Evolutionary conservation across 2,888 invertebrate species (phyloP).

Genomic region (Drosophila subsilvestris): DNA sequence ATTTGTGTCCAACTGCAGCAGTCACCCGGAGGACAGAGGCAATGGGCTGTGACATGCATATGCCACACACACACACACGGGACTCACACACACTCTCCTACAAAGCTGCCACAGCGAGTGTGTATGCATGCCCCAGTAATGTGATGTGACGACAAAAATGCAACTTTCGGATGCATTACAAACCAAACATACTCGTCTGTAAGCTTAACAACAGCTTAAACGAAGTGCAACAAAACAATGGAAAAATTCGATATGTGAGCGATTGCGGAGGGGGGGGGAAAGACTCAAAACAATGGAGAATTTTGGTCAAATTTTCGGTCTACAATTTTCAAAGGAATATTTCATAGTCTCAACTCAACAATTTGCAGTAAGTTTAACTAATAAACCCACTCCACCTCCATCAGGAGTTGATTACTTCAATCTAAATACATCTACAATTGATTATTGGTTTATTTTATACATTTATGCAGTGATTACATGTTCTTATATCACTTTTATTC

Average conservation of each 20-base stretch:
- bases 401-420: too few relatives aligned
- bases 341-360: too few relatives aligned
- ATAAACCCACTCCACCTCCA: too few relatives aligned
- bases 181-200: conserved; percentile 43
- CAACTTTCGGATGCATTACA: conserved; percentile 54
- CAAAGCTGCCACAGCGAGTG: conserved; percentile 14
- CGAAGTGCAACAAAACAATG: conserved; percentile 30
- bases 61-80: conserved; percentile 24
- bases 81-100: not conserved
- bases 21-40: conserved; percentile 31
- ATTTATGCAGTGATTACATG: too few relatives aligned
- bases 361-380: too few relatives aligned
- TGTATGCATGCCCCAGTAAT: conserved; percentile 30
- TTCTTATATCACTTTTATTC: too few relatives aligned
- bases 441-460: too few relatives aligned
- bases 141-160: conserved; percentile 46
- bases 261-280: not conserved
- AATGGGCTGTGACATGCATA: conserved; percentile 37
- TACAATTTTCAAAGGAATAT: too few relatives aligned
- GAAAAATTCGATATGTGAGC: conserved; percentile 9
- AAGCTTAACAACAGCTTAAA: conserved; percentile 59
- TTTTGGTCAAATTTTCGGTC: too few relatives aligned
- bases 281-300: not conserved
- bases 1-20: conserved; percentile 42
- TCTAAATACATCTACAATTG: too few relatives aligned